Percentiles rank a stretch among this genome's conserved stretches.
Conservation (phyloP, 2,113 vertebrate species). For the Nesogale talazaci region DNA sequence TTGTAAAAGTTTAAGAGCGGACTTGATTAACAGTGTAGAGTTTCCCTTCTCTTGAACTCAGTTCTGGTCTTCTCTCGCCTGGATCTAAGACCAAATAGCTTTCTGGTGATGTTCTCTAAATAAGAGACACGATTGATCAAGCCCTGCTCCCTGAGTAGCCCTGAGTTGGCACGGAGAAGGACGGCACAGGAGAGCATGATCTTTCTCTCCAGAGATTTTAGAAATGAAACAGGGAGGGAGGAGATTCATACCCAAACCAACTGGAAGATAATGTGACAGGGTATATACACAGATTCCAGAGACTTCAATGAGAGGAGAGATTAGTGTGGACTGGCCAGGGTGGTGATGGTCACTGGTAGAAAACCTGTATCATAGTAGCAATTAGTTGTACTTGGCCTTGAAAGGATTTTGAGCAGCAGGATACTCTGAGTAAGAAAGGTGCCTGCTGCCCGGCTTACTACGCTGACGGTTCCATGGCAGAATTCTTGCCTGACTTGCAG, state of each 20-base stretch:
- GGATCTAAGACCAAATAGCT: neutral
- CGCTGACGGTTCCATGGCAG: neutral
- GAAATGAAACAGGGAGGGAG: constrained; percentile 10
- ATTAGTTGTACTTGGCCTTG: neutral
- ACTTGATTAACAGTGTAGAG: neutral
- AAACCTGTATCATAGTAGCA: neutral
- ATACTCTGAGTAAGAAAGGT: neutral
- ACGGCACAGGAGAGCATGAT: neutral
- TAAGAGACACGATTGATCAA: constrained; percentile 45
- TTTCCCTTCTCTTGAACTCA: neutral
- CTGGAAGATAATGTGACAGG: neutral
- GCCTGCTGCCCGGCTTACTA: neutral
- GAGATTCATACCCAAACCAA: neutral
- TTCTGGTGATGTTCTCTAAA: neutral
- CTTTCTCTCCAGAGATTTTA: constrained; percentile 27
- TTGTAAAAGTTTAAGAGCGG: neutral
- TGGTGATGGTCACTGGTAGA: too few species aligned
- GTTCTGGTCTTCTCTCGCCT: neutral
- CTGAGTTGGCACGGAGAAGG: neutral
- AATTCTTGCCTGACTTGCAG: neutral
- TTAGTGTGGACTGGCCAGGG: too few species aligned
- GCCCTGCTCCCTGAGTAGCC: neutral
- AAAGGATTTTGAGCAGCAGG: neutral
- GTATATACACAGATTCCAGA: too few species aligned
- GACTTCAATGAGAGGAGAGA: too few species aligned